Base-by-base conservation (phyloP, 2,113 vertebrate genomes). In the Sphaerodactylus townsendi region DNA sequence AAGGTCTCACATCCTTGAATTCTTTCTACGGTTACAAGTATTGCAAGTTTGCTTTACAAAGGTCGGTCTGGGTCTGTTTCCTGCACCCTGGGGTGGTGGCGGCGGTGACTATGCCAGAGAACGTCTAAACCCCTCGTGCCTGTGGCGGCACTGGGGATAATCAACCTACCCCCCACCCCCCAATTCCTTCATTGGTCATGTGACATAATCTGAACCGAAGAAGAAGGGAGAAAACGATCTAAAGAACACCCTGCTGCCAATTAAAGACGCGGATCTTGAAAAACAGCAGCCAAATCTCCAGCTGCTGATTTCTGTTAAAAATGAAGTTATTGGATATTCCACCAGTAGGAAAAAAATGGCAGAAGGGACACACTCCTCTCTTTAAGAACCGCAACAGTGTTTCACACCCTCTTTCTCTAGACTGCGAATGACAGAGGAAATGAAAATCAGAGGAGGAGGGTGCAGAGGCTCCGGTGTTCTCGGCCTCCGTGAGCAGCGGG, bases 401-500 rank as follows among this genome's bases (percentile, higher is more conserved):
- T 46, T 14, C 11, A 35, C n/a, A 11, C 30, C n/a, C 50, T 83
- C n/a, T 17, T 10, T n/a, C 17, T 6, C 50, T 30, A 19, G 19
- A 68, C 7, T 25, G 11, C 21, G 25, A 66, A 71, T 50, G 33
- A n/a, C 8, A 53, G 46, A 82, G 5, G 25, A 19, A 23, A 82
- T 4, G 3, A 0, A 0, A 46, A 74, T 1, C 59, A 46, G 44
- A n/a, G n/a, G n/a, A n/a, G n/a, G n/a, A n/a, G n/a, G n/a, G n/a
- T n/a, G n/a, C n/a, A n/a, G n/a, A n/a, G n/a, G n/a, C n/a, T n/a
- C n/a, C 44, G 44, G 21, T 50, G 59, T 39, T 25, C 50, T 59
- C 25, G 37, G 21, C n/a, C 44, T 44, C 9, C 4, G 9, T 44
- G 44, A 44, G 44, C 44, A 50, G 48, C 7, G 48, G 14, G 33